Base-by-base conservation (phyloP, 2,113 vertebrate species). In the Colistium nudipinnis region DNA sequence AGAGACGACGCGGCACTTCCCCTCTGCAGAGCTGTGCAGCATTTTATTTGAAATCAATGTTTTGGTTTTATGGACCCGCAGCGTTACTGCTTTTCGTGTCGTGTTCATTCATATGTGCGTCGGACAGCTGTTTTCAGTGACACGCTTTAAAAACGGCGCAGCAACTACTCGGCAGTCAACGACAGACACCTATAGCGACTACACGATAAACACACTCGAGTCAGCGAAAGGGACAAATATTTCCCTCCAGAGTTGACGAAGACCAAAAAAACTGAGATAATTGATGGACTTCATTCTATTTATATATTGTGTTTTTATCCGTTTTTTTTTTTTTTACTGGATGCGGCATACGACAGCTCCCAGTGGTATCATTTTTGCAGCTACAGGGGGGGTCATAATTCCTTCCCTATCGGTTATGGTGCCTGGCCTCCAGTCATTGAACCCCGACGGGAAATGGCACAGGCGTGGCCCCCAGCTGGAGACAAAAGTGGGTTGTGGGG, bases 401-500 rank as follows among this genome's bases (percentile, higher is more conserved):
- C 7, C 22, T 4, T 24, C 0, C 22, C 16, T 31, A 20, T 17
- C 55, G 14, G 22, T 62, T 20, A n/a, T 22, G 44, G 43, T 33
- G 22, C 53, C 13, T 22, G 14, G 20, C n/a, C n/a, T 49, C 25
- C 19, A 27, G 19, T 17, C 53, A 28, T 35, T 55, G 36, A 51
- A 45, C 43, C 11, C 13, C 10, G 41, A n/a, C 57, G 66, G 30
- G 7, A 64, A 59, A 78, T 44, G 3, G 7, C n/a, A 30, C 13
- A 28, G 25, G 35, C 7, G 19, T 19, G 8, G 36, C 25, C n/a
- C 56, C 2, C 33, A 69, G 25, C 45, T 63, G 36, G 30, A 68
- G 3, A 64, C 64, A 73, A 67, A 74, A 69, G 20, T 60, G 57
- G n/a, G 39, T n/a, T 5, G 36, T 4, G 4, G 16, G 16, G 53